Percentiles rank a stretch among this genome's conserved stretches.
These are phyloP conservation scores for Acipenser ruthenus DNA, from an alignment of 2,797 vertebrate genomes.

Conservation along the genomic window DNA sequence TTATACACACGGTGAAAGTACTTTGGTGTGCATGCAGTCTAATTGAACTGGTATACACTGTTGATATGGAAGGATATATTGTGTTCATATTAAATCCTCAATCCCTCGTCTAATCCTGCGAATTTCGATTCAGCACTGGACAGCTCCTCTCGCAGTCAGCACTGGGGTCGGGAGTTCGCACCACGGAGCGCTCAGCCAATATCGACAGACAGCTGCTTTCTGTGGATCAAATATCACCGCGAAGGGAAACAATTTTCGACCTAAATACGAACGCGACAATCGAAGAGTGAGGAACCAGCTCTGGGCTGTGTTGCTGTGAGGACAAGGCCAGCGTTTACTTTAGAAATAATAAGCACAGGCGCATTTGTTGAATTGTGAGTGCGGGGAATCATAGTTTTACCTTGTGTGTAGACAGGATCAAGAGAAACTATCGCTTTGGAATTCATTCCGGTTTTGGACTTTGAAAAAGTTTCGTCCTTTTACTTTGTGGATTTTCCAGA, in stretches of 20 bases:
- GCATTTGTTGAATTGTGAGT: neutral
- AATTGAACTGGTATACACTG: neutral
- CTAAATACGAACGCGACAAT: neutral
- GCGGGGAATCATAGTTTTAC: too few relatives aligned
- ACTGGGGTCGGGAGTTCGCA: neutral
- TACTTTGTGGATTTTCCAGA: too few relatives aligned
- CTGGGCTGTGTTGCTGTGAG: conserved; percentile 1
- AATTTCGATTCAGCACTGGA: conserved; percentile 18
- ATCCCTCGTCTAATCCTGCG: neutral
- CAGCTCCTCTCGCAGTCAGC: conserved; percentile 2
- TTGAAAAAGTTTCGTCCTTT: too few relatives aligned
- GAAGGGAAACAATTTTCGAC: conserved; percentile 6
- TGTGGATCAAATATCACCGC: neutral
- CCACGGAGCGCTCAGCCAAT: conserved; percentile 8
- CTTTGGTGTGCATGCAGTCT: neutral
- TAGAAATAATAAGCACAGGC: neutral
- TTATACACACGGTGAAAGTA: neutral
- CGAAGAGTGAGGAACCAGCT: neutral
- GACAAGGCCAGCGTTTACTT: neutral
- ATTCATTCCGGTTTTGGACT: too few relatives aligned
- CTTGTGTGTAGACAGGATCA: too few relatives aligned
- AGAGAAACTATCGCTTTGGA: too few relatives aligned
- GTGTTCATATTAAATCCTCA: neutral
- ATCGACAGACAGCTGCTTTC: conserved; percentile 8
- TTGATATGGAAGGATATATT: neutral